phyloP scores from a whole-genome alignment of 2,888 invertebrate species.

The Melipona bicolor region DNA sequence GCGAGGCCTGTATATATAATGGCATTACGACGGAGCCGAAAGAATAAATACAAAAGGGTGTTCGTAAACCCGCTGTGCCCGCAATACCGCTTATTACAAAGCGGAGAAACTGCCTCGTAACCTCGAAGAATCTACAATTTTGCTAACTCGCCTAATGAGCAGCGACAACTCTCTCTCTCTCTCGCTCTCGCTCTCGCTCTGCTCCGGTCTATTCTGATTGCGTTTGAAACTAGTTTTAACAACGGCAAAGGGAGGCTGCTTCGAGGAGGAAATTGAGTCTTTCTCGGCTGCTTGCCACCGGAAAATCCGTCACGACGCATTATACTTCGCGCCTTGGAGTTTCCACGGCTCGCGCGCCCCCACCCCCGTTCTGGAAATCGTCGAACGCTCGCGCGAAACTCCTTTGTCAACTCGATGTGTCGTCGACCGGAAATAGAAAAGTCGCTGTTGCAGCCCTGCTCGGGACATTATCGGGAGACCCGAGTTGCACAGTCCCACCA shows the following conservation, averaged over 20 bases:
- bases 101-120: neutral
- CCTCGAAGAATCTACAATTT: conserved; percentile 26
- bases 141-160: conserved; percentile 32
- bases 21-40: neutral
- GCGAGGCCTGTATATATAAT: neutral
- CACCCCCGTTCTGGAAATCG: neutral
- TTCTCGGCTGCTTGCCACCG: conserved; percentile 5
- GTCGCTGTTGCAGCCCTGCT: no score
- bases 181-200: no score
- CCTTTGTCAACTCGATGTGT: neutral
- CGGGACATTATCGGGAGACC: neutral
- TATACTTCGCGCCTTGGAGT: conserved; percentile 18
- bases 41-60: neutral
- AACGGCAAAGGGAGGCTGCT: conserved; percentile 5
- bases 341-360: neutral
- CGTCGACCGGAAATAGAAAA: neutral
- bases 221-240: conserved; percentile 42
- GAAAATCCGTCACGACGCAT: conserved; percentile 27
- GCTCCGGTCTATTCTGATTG: conserved; percentile 19
- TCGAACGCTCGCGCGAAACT: neutral
- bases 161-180: conserved; percentile 13
- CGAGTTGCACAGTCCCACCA: no score
- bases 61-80: neutral
- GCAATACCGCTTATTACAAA: neutral
- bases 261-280: conserved; percentile 34